These are phyloP conservation scores for Eulemur macaco DNA, from an alignment of 2,113 vertebrate species.

Conservation along the genomic window DNA sequence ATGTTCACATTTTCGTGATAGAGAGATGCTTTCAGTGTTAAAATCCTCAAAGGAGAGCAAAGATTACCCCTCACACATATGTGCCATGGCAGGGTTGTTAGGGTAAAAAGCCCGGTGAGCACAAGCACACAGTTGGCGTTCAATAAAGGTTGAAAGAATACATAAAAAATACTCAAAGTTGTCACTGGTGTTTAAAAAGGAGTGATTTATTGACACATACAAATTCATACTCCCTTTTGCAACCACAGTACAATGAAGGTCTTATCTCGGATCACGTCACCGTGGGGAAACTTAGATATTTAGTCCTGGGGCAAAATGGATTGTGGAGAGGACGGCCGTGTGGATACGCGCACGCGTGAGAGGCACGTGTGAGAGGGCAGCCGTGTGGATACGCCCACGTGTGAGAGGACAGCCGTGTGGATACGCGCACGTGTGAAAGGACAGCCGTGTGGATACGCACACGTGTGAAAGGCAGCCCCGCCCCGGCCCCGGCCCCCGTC, in stretches of 20 bases:
- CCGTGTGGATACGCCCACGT: too few relatives aligned
- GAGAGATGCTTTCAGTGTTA: not conserved
- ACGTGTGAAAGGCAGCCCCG: rapidly evolving
- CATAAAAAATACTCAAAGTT: not conserved
- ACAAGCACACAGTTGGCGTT: not conserved
- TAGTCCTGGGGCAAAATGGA: not conserved
- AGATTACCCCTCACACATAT: not conserved
- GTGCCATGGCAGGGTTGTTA: not conserved
- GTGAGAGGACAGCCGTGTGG: too few relatives aligned
- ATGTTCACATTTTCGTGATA: not conserved
- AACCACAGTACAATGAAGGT: not conserved
- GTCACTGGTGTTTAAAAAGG: not conserved
- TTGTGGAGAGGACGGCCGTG: not conserved
- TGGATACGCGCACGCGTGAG: too few relatives aligned
- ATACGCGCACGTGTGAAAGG: too few relatives aligned
- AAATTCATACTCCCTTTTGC: not conserved
- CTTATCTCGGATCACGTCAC: not conserved
- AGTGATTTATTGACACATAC: not conserved
- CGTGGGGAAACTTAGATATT: not conserved
- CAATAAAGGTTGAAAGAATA: not conserved
- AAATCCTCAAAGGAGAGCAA: not conserved
- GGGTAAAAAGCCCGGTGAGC: too few relatives aligned
- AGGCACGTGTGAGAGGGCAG: too few relatives aligned
- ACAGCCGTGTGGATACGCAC: not conserved
- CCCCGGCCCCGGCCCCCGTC: rapidly evolving